Percentiles rank a stretch among this genome's conserved stretches.
Evolutionary conservation across 1,140 invertebrate genomes (phyloP).

Genomic region (Coenobita brevimanus): DNA sequence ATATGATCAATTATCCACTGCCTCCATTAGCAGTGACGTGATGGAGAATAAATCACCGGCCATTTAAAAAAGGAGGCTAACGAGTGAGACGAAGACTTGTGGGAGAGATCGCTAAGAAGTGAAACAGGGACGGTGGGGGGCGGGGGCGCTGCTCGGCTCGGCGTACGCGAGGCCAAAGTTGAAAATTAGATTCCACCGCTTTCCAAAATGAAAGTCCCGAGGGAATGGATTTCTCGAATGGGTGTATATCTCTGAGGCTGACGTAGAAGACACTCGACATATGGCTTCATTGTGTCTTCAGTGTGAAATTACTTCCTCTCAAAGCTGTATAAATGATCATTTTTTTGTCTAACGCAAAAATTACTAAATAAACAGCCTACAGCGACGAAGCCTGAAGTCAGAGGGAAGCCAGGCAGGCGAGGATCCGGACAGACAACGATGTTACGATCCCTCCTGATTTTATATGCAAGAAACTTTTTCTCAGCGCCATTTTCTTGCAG

Average conservation of each 20-base stretch:
- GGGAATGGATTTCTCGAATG: constrained; percentile 51
- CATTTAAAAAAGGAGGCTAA: not conserved
- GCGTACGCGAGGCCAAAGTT: constrained; percentile 43
- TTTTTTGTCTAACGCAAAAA: too few relatives aligned
- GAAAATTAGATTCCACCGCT: constrained; percentile 60
- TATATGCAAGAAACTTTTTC: constrained; percentile 64
- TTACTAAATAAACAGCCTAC: too few relatives aligned
- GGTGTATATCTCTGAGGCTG: not conserved
- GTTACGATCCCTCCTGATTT: constrained; percentile 48
- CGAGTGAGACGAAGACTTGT: not conserved
- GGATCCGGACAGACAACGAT: constrained; percentile 10
- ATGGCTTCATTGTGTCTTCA: not conserved
- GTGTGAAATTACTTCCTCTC: not conserved
- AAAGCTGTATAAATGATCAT: not conserved
- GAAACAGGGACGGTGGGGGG: not conserved
- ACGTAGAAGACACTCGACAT: not conserved
- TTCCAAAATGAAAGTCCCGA: constrained; percentile 44
- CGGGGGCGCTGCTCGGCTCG: not conserved
- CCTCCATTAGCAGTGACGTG: too few relatives aligned
- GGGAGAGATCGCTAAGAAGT: not conserved
- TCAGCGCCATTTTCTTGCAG: constrained; percentile 56
- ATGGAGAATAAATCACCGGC: too few relatives aligned
- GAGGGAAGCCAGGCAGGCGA: constrained; percentile 15
- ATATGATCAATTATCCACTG: too few relatives aligned
- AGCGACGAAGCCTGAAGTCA: not conserved